Evolutionary conservation across 2,113 vertebrate species (phyloP).

Genomic region (Mus spicilegus): DNA sequence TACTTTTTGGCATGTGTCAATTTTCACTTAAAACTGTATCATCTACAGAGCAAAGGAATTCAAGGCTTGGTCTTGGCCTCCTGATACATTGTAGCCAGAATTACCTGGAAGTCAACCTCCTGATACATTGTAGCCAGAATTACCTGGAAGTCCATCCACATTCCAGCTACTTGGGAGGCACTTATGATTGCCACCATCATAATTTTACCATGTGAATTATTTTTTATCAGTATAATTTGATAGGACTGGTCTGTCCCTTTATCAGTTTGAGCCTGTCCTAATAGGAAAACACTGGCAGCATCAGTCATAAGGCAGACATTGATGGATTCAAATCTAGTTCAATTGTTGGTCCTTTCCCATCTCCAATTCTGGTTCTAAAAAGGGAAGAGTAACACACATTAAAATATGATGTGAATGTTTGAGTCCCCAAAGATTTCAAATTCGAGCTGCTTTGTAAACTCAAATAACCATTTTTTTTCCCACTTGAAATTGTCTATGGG

Average conservation of each 20-base stretch:
- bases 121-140: neutral
- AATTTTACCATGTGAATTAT: neutral
- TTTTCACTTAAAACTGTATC: constrained; percentile 2
- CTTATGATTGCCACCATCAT: neutral
- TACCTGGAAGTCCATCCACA: neutral
- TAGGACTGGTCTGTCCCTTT: neutral
- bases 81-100: neutral
- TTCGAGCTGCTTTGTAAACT: neutral
- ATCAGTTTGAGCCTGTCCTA: neutral
- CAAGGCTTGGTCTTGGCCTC: neutral
- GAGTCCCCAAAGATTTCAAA: constrained; percentile 7
- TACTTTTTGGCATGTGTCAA: neutral
- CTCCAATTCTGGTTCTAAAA: neutral
- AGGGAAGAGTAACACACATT: neutral
- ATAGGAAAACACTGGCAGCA: neutral
- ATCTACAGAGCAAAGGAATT: neutral
- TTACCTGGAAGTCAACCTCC: neutral
- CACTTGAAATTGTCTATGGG: neutral
- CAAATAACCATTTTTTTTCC: neutral
- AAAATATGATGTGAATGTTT: neutral
- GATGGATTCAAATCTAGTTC: neutral
- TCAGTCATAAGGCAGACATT: no score
- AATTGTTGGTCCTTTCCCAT: neutral
- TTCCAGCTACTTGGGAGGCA: neutral
- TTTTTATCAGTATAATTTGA: neutral